These are phyloP conservation scores for Merodon equestris DNA, from an alignment of 2,888 invertebrate genomes.

Conservation along the genomic window DNA sequence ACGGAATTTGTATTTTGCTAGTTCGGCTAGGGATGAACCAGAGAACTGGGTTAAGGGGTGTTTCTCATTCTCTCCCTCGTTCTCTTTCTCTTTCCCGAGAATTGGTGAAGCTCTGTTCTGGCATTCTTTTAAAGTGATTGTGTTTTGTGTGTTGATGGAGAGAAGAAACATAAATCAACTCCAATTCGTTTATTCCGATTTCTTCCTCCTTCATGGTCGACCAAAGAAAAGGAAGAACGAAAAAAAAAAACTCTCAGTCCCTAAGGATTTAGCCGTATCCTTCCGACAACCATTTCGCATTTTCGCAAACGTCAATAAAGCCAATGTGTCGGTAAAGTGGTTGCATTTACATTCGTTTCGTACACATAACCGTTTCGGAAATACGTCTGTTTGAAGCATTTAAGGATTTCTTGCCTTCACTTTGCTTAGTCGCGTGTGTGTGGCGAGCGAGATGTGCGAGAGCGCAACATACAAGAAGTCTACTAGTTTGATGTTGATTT, in stretches of 20 bases:
- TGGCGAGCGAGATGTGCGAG: too few relatives aligned
- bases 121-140: slow-evolving; percentile 49
- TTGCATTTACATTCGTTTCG: slow-evolving; percentile 69
- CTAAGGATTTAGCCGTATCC: slow-evolving; percentile 56
- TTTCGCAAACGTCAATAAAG: slow-evolving; percentile 67
- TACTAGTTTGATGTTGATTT: slow-evolving; percentile 59
- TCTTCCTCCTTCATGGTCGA: neutral
- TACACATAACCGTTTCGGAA: slow-evolving; percentile 67
- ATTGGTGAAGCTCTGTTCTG: neutral
- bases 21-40: slow-evolving; percentile 7
- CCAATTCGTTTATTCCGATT: slow-evolving; percentile 40
- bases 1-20: slow-evolving; percentile 53
- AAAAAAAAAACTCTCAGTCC: slow-evolving; percentile 11
- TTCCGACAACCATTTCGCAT: slow-evolving; percentile 59
- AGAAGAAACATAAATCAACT: slow-evolving; percentile 62
- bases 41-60: slow-evolving; percentile 50
- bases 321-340: slow-evolving; percentile 69
- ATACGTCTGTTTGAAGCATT: slow-evolving; percentile 67
- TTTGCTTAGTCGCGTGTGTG: neutral
- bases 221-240: too few relatives aligned
- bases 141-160: slow-evolving; percentile 32
- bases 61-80: slow-evolving; percentile 5
- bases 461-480: slow-evolving; percentile 1
- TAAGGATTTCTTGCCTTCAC: slow-evolving; percentile 64
- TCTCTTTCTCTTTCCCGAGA: neutral